These are phyloP conservation scores for Austrolebias charrua DNA, from an alignment of 2,797 vertebrate species.

Conservation along the genomic window DNA sequence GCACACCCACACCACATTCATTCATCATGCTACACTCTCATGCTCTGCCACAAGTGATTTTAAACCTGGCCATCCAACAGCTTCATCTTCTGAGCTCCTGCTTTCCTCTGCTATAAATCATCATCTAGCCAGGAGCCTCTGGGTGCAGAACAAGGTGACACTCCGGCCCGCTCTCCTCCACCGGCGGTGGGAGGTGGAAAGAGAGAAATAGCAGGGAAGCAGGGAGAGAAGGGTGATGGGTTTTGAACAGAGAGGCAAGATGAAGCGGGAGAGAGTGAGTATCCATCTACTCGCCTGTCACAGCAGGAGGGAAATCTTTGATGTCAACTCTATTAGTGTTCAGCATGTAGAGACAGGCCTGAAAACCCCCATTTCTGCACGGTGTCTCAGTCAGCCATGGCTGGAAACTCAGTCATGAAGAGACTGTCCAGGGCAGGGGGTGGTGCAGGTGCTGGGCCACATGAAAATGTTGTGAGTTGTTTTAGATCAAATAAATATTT, in stretches of 20 bases:
- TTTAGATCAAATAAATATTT: too few relatives aligned
- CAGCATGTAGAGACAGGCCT: conserved; percentile 48
- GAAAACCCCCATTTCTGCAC: conserved; percentile 29
- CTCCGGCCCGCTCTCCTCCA: conserved; percentile 43
- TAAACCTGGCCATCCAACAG: conserved; percentile 55
- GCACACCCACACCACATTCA: conserved; percentile 38
- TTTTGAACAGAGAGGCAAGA: conserved; percentile 33
- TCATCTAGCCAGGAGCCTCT: conserved; percentile 59
- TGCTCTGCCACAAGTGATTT: conserved; percentile 64
- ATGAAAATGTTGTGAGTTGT: not conserved
- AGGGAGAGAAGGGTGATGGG: conserved; percentile 31
- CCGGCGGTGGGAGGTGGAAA: conserved; percentile 40
- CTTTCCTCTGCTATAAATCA: conserved; percentile 68
- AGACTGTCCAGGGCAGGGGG: not conserved
- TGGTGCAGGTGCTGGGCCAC: conserved; percentile 8
- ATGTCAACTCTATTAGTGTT: conserved; percentile 66
- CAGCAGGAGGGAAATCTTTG: conserved; percentile 62
- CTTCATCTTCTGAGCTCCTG: conserved; percentile 45
- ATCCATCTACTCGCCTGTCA: conserved; percentile 36
- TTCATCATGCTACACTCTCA: conserved; percentile 54
- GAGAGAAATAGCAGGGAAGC: conserved; percentile 6
- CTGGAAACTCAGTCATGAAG: conserved; percentile 15
- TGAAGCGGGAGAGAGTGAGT: conserved; percentile 16
- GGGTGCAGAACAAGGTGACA: conserved; percentile 68
- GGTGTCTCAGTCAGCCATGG: conserved; percentile 11